A percentile compares a stretch with the other conserved stretches of the same genome.
Conservation (phyloP, 2,888 invertebrate genomes). For the Microchrysa polita region DNA sequence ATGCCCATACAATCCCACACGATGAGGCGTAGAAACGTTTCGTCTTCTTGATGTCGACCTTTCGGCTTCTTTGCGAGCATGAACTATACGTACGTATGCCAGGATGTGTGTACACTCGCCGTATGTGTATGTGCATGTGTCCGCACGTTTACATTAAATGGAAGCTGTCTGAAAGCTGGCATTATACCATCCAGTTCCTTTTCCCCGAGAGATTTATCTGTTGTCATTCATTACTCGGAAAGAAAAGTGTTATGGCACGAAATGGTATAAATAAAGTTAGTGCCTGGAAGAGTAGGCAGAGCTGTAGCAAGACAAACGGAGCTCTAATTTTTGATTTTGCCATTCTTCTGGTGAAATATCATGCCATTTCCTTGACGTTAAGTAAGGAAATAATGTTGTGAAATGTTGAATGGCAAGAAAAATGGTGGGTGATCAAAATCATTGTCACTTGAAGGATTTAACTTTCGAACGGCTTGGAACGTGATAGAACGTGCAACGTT, state of each 20-base stretch:
- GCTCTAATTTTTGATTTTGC: slow-evolving; percentile 8
- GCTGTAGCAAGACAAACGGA: not conserved
- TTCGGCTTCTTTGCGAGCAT: not conserved
- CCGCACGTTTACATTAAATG: slow-evolving; percentile 11
- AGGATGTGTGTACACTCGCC: too few species aligned
- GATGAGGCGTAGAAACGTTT: not conserved
- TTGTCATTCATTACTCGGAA: slow-evolving; percentile 1
- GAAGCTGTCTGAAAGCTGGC: slow-evolving; percentile 6
- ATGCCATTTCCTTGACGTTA: slow-evolving; percentile 8
- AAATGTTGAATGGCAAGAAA: not conserved
- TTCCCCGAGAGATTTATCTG: not conserved
- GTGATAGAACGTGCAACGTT: not conserved
- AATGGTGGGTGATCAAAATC: not conserved
- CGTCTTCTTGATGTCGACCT: not conserved
- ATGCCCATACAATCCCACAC: not conserved
- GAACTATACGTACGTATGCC: not conserved
- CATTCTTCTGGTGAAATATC: slow-evolving; percentile 5
- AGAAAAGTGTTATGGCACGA: slow-evolving; percentile 2
- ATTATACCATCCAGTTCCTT: slow-evolving; percentile 1
- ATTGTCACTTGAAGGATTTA: not conserved
- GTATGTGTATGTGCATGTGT: slow-evolving; percentile 9
- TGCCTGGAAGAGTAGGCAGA: not conserved
- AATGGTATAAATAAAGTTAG: not conserved
- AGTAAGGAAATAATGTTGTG: slow-evolving; percentile 6
- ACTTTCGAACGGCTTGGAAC: not conserved